Evolutionary conservation across 2,113 vertebrate genomes (phyloP), one percentile per base, ranked within the genome.

Genomic region (Chlamydotis undulata): DNA sequence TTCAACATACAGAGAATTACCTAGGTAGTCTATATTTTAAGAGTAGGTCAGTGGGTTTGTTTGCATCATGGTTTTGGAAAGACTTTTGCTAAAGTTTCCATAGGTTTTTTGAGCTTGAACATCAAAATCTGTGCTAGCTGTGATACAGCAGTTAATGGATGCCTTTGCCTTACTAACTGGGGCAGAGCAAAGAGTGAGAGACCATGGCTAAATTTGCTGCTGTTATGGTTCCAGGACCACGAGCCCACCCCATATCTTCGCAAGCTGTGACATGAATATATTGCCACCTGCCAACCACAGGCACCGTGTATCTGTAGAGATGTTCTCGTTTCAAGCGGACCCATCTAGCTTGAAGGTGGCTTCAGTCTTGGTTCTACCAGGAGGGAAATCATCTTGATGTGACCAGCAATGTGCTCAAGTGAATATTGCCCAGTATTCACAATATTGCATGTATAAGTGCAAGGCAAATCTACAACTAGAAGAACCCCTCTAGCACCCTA

Each of bases 1-100:
- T 63, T 75, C 28, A 70, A 53, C 16, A 53, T 26, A 45, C 0
- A 0, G 9, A 0, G 1, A n/a, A 49, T 80, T 73, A 69, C 61
- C 3, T 5, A 74, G 9, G 19, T 19, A 52, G 14, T 22, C 53
- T 89, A 14, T n/a, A 68, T 64, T 71, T 76, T 37, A 50, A 63
- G 17, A 59, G 6, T 28, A 39, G 5, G 2, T 76, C 35, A 35
- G 25, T 43, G 23, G 0, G 41, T 70, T 71, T 90, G 9, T 76
- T 78, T 67, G 29, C 24, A 43, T 39, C 21, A 33, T 0, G 3
- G 12, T 73, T 78, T 52, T 33, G 14, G 57, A 35, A 65, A 68
- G 35, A 26, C 3, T 53, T 88, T 80, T 77, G 35, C 43, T 33
- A 41, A 59, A 76, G 13, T 52, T 37, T 85, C 9, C 23, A 29